These are phyloP conservation scores for Aldabrachelys gigantea DNA, from an alignment of 2,113 vertebrate genomes.

Conservation along the genomic window DNA sequence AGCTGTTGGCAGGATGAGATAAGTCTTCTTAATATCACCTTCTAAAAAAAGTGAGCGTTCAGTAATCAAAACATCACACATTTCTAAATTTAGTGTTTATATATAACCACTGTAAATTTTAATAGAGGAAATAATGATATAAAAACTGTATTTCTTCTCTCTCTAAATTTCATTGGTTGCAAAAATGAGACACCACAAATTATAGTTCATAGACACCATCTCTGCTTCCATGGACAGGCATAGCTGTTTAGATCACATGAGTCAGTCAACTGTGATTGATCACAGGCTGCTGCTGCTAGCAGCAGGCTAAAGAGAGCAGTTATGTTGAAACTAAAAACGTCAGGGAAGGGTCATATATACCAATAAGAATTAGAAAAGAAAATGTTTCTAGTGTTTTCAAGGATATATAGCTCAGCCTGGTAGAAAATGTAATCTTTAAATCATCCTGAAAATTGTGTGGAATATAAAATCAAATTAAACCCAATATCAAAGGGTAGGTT, in stretches of 20 bases:
- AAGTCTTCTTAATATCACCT: not conserved
- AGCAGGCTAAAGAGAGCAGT: not conserved
- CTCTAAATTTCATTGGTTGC: constrained; percentile 9
- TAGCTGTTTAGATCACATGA: not conserved
- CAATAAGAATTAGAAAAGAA: not conserved
- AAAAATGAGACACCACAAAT: constrained; percentile 11
- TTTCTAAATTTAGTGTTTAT: constrained; percentile 25
- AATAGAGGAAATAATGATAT: constrained; percentile 1
- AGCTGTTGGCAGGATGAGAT: not conserved
- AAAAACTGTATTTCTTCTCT: not conserved
- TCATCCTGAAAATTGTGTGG: constrained; percentile 13
- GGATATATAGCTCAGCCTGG: not conserved
- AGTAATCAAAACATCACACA: not conserved
- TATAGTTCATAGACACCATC: constrained; percentile 1
- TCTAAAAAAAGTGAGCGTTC: not conserved
- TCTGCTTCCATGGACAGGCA: not conserved
- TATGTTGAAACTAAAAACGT: not conserved
- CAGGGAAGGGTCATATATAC: not conserved
- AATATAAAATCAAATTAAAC: constrained; percentile 47
- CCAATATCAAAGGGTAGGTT: not conserved
- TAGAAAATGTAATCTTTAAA: constrained; percentile 24
- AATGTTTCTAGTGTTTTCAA: not conserved
- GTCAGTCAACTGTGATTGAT: not conserved
- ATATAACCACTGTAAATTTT: not conserved
- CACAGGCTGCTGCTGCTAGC: constrained; percentile 8